A percentile compares a stretch with the other conserved stretches of the same genome.
Evolutionary conservation across 2,888 invertebrate genomes (phyloP).

Genomic region (Ernsta delagoae): DNA sequence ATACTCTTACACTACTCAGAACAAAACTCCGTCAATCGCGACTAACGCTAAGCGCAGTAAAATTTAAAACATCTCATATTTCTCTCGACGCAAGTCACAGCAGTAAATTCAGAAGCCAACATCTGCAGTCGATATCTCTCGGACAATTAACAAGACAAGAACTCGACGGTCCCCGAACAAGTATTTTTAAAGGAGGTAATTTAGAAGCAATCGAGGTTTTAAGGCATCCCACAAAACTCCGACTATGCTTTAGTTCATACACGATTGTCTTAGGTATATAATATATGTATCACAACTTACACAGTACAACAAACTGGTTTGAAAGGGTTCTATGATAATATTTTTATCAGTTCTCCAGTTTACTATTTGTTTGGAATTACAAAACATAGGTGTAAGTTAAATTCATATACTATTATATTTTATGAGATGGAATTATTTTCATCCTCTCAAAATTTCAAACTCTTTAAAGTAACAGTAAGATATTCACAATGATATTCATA

Average conservation of each 20-base stretch:
- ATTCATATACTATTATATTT: too few species aligned
- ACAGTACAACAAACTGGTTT: too few species aligned
- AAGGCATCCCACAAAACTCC: constrained; percentile 10
- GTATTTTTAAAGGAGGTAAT: constrained; percentile 77
- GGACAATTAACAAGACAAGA: constrained; percentile 76
- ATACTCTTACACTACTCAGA: constrained; percentile 8
- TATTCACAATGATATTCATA: too few species aligned
- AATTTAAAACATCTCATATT: constrained; percentile 73
- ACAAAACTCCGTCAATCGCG: constrained; percentile 13
- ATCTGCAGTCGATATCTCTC: constrained; percentile 81
- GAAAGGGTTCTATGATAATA: too few species aligned
- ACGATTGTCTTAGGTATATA: not conserved
- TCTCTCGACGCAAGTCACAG: constrained; percentile 69
- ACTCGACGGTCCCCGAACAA: constrained; percentile 68
- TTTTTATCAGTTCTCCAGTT: too few species aligned
- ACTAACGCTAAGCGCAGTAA: constrained; percentile 38
- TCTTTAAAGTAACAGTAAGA: too few species aligned
- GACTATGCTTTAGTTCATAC: not conserved
- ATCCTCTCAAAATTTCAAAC: too few species aligned
- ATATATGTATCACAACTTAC: too few species aligned
- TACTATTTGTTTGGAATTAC: too few species aligned
- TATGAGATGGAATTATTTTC: too few species aligned
- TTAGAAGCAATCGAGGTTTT: constrained; percentile 49
- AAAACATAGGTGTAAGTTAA: too few species aligned
- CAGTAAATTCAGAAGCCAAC: constrained; percentile 69